These are phyloP conservation scores for Drosophila malerkotliana DNA, from an alignment of 1,140 invertebrate genomes.

Conservation along the genomic window DNA sequence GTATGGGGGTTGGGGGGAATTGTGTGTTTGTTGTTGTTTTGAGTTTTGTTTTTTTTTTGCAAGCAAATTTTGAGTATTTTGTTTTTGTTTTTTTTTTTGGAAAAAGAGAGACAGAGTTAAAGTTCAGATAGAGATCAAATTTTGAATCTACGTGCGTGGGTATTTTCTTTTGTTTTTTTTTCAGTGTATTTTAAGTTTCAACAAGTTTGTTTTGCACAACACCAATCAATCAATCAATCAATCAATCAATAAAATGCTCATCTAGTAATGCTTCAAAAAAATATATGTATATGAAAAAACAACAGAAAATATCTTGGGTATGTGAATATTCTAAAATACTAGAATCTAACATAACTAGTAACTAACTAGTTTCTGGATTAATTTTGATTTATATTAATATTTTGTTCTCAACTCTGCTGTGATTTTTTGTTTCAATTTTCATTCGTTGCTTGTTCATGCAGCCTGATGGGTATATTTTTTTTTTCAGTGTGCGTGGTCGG, in stretches of 20 bases:
- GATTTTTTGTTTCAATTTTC: slow-evolving; percentile 52
- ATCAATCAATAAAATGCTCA: slow-evolving; percentile 48
- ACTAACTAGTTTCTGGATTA: slow-evolving; percentile 22
- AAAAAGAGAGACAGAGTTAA: slow-evolving; percentile 64
- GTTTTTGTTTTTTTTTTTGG: slow-evolving; percentile 24
- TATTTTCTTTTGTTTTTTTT: background rate
- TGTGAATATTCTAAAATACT: slow-evolving; percentile 22
- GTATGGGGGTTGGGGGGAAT: slow-evolving; percentile 8
- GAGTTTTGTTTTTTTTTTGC: slow-evolving; percentile 21
- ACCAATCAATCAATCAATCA: slow-evolving; percentile 46
- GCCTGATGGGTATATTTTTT: slow-evolving; percentile 38
- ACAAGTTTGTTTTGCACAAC: slow-evolving; percentile 50
- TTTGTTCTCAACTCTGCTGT: slow-evolving; percentile 17
- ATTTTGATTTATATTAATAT: background rate
- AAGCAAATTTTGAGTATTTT: slow-evolving; percentile 33
- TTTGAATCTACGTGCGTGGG: slow-evolving; percentile 23
- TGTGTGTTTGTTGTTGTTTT: slow-evolving; percentile 5
- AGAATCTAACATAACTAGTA: slow-evolving; percentile 35
- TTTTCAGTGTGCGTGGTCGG: slow-evolving; percentile 20
- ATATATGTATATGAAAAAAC: slow-evolving; percentile 33
- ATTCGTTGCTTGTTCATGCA: slow-evolving; percentile 76
- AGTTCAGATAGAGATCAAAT: slow-evolving; percentile 56
- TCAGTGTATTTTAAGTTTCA: background rate
- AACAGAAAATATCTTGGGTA: slow-evolving; percentile 35
- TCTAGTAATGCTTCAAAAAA: slow-evolving; percentile 49